A percentile compares a stretch with the other conserved stretches of the same genome.
phyloP scores from a whole-genome alignment of 2,113 vertebrate species.

The Albula goreensis region DNA sequence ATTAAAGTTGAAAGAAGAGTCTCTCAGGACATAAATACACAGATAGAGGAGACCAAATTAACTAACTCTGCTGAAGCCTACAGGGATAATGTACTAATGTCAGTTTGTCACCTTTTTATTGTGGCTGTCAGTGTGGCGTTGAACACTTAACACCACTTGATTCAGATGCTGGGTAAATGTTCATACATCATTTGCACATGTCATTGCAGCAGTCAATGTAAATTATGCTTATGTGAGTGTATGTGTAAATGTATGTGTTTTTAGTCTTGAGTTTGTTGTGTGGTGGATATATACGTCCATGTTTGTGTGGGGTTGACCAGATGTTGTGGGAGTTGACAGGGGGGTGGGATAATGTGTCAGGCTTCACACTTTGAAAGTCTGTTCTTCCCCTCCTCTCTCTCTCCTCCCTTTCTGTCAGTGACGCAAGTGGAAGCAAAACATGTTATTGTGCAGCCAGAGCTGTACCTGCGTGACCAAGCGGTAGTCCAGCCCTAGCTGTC shows the following conservation, averaged over 20 bases:
- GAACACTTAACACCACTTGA: no score
- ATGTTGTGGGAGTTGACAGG: neutral
- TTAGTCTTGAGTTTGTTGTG: neutral
- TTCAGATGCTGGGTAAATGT: no score
- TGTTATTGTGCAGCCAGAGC: constrained; percentile 42
- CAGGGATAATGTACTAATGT: no score
- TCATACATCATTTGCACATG: neutral
- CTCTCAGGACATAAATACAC: neutral
- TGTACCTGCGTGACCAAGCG: constrained; percentile 30
- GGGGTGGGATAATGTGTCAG: neutral
- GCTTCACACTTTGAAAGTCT: neutral
- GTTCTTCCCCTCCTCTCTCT: neutral
- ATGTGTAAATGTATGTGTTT: neutral
- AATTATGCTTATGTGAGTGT: neutral
- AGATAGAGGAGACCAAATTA: neutral
- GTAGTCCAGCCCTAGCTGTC: constrained; percentile 10
- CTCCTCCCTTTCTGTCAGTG: constrained; percentile 16
- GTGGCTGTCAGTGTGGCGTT: no score
- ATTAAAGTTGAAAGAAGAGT: neutral
- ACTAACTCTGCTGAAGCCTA: neutral
- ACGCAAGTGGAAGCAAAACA: constrained; percentile 38
- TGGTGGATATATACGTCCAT: no score
- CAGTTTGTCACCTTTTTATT: no score
- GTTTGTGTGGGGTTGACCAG: neutral
- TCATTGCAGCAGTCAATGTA: neutral